phyloP scores from a whole-genome alignment of 1,140 invertebrate species.

The Drosophila baimaii region DNA sequence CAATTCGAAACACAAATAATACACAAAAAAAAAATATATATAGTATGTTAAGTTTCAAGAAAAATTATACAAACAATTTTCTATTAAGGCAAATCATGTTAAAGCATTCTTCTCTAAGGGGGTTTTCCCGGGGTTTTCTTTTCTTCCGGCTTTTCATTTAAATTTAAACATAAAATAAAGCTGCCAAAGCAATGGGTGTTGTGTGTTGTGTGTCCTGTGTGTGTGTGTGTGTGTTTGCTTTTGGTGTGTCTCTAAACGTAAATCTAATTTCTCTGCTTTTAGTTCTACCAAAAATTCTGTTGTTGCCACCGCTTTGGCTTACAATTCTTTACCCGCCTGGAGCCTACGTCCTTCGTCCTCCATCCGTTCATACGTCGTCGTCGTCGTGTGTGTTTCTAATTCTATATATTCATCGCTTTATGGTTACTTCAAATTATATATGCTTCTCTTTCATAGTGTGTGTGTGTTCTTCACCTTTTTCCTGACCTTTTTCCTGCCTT shows the following conservation, averaged over 20 bases:
- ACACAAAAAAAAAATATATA: slow-evolving; percentile 21
- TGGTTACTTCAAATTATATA: neutral
- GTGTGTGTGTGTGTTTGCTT: slow-evolving; percentile 34
- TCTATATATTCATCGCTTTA: slow-evolving; percentile 16
- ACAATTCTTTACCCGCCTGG: slow-evolving; percentile 13
- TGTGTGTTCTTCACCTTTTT: neutral
- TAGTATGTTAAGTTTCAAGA: slow-evolving; percentile 4
- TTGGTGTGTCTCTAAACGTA: slow-evolving; percentile 48
- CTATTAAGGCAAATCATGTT: slow-evolving; percentile 77
- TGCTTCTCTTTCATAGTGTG: neutral
- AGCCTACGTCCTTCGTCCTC: too few species aligned
- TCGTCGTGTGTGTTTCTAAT: slow-evolving; percentile 15
- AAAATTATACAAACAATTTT: slow-evolving; percentile 52
- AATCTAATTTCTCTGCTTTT: slow-evolving; percentile 35
- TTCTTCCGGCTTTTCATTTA: too few species aligned
- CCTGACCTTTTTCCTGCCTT: neutral
- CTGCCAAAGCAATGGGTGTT: slow-evolving; percentile 60
- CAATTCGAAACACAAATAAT: slow-evolving; percentile 39
- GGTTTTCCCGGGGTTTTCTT: too few species aligned
- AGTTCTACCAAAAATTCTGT: slow-evolving; percentile 50
- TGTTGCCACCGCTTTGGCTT: slow-evolving; percentile 34
- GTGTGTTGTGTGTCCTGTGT: slow-evolving; percentile 18
- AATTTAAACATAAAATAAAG: slow-evolving; percentile 72
- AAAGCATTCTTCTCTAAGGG: slow-evolving; percentile 31
- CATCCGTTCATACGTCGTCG: too few species aligned